Conservation (phyloP, 1,140 invertebrate genomes). For the Dendroctonus valens region DNA sequence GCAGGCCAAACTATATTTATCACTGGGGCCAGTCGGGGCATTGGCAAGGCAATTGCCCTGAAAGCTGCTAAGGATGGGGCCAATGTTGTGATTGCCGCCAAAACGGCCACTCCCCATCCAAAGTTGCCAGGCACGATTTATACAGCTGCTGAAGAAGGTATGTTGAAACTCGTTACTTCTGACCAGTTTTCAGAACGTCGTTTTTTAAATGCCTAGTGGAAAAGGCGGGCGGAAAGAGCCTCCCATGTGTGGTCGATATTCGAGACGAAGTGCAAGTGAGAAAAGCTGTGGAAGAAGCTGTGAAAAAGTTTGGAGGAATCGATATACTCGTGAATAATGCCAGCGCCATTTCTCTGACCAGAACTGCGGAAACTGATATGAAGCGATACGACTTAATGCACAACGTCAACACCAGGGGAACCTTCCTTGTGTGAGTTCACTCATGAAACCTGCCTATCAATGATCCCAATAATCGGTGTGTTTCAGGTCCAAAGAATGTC, state of each 20-base stretch:
- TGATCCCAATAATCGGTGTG: background rate
- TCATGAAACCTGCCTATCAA: background rate
- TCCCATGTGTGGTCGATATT: constrained; percentile 94
- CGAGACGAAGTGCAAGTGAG: constrained; percentile 81
- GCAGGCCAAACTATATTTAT: constrained; percentile 92
- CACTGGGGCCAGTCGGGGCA: constrained; percentile 94
- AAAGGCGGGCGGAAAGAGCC: constrained; percentile 82
- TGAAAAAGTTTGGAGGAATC: constrained; percentile 93
- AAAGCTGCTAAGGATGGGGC: constrained; percentile 93
- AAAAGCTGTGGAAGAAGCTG: constrained; percentile 81
- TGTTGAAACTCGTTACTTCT: constrained; percentile 38
- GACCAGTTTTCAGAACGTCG: background rate
- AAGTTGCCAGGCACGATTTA: constrained; percentile 99
- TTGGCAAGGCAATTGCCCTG: constrained; percentile 94
- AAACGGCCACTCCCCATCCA: constrained; percentile 94
- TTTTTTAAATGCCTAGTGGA: constrained; percentile 67
- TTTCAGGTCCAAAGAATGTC: constrained; percentile 85
- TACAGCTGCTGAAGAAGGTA: constrained; percentile 93
- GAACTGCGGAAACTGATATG: constrained; percentile 87
- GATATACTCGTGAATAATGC: constrained; percentile 97
- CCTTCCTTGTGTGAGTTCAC: constrained; percentile 77
- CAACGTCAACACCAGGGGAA: constrained; percentile 86
- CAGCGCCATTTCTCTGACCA: constrained; percentile 91
- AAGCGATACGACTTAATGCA: constrained; percentile 96
- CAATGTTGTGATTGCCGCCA: constrained; percentile 92